Evolutionary conservation across 53 echinoderm and acorn worm genomes (phyloP), one percentile per base, ranked within the genome.

Genomic region (Patiria pectinifera): DNA sequence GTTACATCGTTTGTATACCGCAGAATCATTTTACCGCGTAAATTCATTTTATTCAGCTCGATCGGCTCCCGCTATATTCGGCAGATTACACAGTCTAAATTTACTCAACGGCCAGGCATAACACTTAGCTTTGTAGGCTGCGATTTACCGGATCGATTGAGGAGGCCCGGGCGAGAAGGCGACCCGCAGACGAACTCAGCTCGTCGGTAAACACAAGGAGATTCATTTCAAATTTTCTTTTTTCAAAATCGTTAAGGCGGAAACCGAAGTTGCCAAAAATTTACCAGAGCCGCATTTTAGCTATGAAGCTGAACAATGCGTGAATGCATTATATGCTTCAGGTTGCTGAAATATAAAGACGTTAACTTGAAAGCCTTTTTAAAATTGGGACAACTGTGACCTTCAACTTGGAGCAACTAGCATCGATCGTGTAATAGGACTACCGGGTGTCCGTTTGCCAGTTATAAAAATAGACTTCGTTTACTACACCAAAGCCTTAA

Each of bases 121-220:
- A 88, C 88, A 62, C 61, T 88, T 62, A 59, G 26, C 35, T 60
- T 60, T 58, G 49, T 25, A 7, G 49, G 78, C 48, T 48, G 15
- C 10, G 23, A 63, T 86, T 53, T 78, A 78, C 88, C 26, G 43
- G 77, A 88, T 88, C 88, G 88, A 88, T 88, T 16, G 13, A n/a
- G 26, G 58, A 6, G 62, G n/a, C 74, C 45, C 18, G 44, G 22
- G 48, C 48, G 71, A 47, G 45, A 86, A 46, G 21, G 49, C 53
- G 72, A 48, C 72, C 71, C 49, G 45, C 75, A 9, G 21, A 62
- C 13, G 49, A 53, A 79, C 86, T 75, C 75, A 6, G 22, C 14
- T 23, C 90, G 90, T 81, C 90, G 90, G 90, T 80, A 90, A 90
- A 90, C 70, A 90, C 90, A 90, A 19, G 81, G 80, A 46, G 80